phyloP scores from a whole-genome alignment of 2,797 vertebrate species.

The Taeniopygia guttata region DNA sequence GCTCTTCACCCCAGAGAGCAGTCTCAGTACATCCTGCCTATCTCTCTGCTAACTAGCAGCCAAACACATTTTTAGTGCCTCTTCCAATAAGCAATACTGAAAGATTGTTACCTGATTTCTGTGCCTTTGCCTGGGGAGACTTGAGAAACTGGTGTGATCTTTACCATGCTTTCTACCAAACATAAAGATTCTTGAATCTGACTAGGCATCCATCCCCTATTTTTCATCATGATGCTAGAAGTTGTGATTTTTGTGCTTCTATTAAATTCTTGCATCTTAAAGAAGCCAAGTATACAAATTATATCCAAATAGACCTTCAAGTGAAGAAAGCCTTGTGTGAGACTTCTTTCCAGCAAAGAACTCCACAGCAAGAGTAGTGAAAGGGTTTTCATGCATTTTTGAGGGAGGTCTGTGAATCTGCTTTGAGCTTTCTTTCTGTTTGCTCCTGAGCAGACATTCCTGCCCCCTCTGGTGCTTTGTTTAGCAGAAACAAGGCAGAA shows the following conservation, averaged over 20 bases:
- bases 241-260: not conserved
- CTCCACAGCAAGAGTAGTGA: not conserved
- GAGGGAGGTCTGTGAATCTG: not conserved
- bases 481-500: not conserved
- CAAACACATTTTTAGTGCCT: not conserved
- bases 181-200: not conserved
- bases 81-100: not conserved
- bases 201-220: not conserved
- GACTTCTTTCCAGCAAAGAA: not conserved
- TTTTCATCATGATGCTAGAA: not conserved
- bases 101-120: not conserved
- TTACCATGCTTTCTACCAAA: not conserved
- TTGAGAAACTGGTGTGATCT: not conserved
- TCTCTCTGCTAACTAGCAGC: not conserved
- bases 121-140: not conserved
- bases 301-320: not conserved
- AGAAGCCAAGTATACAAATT: not conserved
- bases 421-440: not conserved
- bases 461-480: not conserved
- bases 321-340: not conserved
- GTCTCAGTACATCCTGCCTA: not conserved
- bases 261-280: not conserved
- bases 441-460: not conserved
- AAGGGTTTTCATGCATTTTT: not conserved
- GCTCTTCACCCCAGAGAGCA: not conserved